A percentile compares a stretch with the other conserved stretches of the same genome.
These are phyloP conservation scores for Antechinus stuartii DNA, from an alignment of 2,113 vertebrate species.

Conservation along the genomic window DNA sequence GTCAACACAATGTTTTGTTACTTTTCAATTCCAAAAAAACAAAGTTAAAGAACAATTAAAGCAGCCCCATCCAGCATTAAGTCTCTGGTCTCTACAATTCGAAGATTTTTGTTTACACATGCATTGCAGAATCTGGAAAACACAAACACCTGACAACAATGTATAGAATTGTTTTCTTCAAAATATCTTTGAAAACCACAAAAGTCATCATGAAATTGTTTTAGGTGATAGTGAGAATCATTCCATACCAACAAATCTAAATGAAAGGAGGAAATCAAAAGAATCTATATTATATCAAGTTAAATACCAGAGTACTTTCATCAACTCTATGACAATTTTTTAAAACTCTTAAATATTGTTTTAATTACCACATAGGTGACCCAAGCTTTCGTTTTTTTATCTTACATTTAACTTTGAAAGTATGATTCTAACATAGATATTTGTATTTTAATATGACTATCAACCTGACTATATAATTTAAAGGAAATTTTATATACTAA, in stretches of 20 bases:
- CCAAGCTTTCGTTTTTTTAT: not conserved
- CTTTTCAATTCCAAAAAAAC: not conserved
- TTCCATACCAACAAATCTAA: not conserved
- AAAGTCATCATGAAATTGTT: not conserved
- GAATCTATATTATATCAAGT: not conserved
- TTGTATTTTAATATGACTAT: conserved; percentile 11
- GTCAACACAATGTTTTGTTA: not conserved
- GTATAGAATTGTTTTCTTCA: not conserved
- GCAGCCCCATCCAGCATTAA: not conserved
- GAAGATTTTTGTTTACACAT: not conserved
- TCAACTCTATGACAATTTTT: not conserved
- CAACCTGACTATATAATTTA: not conserved
- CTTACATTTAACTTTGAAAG: not conserved
- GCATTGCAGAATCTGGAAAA: not conserved
- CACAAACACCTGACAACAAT: conserved; percentile 9
- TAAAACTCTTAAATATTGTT: not conserved
- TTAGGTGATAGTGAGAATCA: not conserved
- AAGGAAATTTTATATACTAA: not conserved
- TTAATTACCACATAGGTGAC: not conserved
- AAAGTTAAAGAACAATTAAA: conserved; percentile 35
- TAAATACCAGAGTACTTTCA: not conserved
- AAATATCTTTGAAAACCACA: not conserved
- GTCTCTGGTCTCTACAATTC: not conserved
- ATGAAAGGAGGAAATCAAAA: not conserved
- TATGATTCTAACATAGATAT: not conserved